A percentile compares a stretch with the other conserved stretches of the same genome.
These are phyloP conservation scores for Conistra vaccinii DNA, from an alignment of 2,888 invertebrate genomes.

Conservation along the genomic window DNA sequence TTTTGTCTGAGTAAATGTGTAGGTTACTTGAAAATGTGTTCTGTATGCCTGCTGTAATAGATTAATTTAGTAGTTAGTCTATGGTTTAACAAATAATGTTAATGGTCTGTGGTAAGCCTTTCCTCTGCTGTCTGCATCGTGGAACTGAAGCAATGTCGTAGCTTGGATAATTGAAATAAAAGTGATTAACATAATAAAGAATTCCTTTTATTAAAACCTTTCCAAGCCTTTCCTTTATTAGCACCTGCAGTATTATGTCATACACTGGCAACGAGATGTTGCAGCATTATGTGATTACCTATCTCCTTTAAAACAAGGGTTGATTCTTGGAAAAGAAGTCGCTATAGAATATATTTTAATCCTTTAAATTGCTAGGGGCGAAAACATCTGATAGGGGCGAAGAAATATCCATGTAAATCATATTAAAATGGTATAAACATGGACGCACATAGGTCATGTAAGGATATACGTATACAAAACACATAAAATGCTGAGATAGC, in stretches of 20 bases:
- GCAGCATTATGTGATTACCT: neutral
- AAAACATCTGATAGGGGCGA: neutral
- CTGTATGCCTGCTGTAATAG: too few species aligned
- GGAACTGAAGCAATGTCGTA: too few species aligned
- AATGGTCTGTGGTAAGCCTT: too few species aligned
- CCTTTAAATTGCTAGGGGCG: too few species aligned
- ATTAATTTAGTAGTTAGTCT: too few species aligned
- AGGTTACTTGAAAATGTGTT: neutral
- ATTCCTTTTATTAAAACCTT: too few species aligned
- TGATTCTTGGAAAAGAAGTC: neutral
- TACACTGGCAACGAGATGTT: neutral
- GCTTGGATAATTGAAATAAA: too few species aligned
- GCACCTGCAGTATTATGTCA: neutral
- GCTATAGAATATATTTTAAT: neutral
- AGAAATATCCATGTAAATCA: constrained; percentile 4
- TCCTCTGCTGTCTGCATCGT: too few species aligned
- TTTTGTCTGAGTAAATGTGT: neutral
- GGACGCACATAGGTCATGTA: constrained; percentile 14
- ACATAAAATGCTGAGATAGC: constrained; percentile 66
- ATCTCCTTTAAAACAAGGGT: neutral
- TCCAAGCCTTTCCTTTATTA: too few species aligned
- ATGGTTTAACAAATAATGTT: too few species aligned
- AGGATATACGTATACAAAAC: constrained; percentile 40
- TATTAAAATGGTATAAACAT: constrained; percentile 43
- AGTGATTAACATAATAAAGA: too few species aligned